Conservation (phyloP, 1,140 invertebrate genomes). For the Drosophila pallidifrons region DNA sequence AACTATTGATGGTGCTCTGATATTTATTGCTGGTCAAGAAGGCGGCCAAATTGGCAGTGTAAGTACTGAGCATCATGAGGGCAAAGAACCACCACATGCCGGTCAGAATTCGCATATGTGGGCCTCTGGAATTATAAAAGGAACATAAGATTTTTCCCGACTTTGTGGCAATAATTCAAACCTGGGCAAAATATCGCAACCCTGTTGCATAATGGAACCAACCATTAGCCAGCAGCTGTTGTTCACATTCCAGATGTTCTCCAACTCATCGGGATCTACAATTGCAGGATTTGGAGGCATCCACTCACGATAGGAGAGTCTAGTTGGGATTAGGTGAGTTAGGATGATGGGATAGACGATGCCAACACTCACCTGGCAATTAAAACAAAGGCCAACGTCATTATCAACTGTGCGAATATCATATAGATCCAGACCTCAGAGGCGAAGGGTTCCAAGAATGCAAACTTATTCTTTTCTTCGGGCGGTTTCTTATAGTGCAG, state of each 20-base stretch:
- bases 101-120: conserved; percentile 92
- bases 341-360: fast-evolving
- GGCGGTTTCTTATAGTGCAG: conserved; percentile 95
- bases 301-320: conserved; percentile 95
- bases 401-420: conserved; percentile 96
- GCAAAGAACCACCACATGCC: conserved; percentile 99
- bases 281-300: conserved; percentile 92
- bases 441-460: conserved; percentile 95
- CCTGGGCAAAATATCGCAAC: conserved; percentile 92
- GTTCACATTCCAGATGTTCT: conserved; percentile 92
- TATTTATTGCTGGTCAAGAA: conserved; percentile 95
- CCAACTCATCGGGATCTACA: conserved; percentile 89
- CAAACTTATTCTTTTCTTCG: conserved; percentile 95
- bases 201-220: conserved; percentile 93
- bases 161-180: conserved; percentile 84
- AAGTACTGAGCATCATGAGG: conserved; percentile 97
- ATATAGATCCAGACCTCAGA: conserved; percentile 98
- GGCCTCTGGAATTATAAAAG: conserved; percentile 87
- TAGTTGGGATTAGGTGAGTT: conserved; percentile 63
- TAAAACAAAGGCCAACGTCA: conserved; percentile 95
- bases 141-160: not conserved
- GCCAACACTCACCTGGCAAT: conserved; percentile 91
- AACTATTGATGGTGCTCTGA: conserved; percentile 92
- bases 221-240: conserved; percentile 92
- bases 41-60: conserved; percentile 98